Conservation (phyloP, 2,113 vertebrate species). For the Microcebus ravelobensis region DNA sequence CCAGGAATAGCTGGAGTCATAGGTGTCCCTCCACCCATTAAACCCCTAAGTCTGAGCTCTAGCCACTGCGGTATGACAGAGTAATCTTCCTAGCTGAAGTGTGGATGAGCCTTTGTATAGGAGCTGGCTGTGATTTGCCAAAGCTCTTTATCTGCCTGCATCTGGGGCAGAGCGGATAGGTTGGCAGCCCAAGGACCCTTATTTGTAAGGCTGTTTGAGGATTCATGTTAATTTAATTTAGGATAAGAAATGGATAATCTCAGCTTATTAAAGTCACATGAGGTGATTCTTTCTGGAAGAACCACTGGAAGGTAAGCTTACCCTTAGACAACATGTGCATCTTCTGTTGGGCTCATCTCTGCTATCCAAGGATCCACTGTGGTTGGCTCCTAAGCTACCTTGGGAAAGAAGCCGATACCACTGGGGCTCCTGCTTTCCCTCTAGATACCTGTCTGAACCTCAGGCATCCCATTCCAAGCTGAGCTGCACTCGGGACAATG, state of each 20-base stretch:
- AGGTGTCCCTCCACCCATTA: not conserved
- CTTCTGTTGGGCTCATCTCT: not conserved
- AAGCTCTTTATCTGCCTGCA: not conserved
- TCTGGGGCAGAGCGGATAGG: not conserved
- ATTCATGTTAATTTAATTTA: not conserved
- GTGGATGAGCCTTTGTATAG: not conserved
- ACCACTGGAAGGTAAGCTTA: not conserved
- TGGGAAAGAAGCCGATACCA: not conserved
- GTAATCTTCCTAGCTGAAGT: not conserved
- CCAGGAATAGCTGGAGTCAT: not conserved
- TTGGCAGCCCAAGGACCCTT: not conserved
- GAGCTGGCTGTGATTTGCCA: not conserved
- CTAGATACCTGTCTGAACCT: not conserved
- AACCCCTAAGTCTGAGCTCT: not conserved
- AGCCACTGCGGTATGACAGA: not conserved
- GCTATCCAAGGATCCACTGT: not conserved
- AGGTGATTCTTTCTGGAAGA: not conserved
- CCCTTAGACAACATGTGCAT: not conserved
- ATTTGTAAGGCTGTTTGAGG: conserved; percentile 6
- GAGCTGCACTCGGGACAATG: not conserved
- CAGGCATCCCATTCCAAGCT: not conserved
- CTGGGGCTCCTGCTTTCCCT: not conserved
- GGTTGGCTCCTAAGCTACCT: not conserved
- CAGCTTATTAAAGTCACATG: not conserved
- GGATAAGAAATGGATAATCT: conserved; percentile 8